A percentile compares a stretch with the other conserved stretches of the same genome.
Evolutionary conservation across 2,113 vertebrate genomes (phyloP).

Genomic region (Leptosomus discolor): DNA sequence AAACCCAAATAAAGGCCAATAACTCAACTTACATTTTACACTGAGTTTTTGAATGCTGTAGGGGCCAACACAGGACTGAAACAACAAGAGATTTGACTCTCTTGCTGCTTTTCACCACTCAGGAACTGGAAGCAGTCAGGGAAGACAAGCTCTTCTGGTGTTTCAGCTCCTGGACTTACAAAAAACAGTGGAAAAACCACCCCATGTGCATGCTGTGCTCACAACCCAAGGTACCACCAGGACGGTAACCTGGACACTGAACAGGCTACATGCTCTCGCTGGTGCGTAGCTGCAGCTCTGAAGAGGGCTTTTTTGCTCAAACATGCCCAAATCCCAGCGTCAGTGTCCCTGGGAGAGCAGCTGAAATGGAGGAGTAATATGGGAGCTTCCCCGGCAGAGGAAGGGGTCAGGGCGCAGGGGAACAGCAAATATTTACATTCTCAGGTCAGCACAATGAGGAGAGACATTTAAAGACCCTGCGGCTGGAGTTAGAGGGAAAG

Average conservation of each 20-base stretch:
- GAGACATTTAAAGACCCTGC: neutral
- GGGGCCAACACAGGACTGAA: neutral
- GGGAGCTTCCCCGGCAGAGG: neutral
- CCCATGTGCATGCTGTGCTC: neutral
- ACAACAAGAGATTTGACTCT: slow-evolving; percentile 14
- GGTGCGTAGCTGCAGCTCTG: neutral
- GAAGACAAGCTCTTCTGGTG: slow-evolving; percentile 21
- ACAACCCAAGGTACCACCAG: neutral
- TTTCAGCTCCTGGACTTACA: neutral
- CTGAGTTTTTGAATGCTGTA: slow-evolving; percentile 5
- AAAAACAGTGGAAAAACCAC: neutral
- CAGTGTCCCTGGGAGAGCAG: neutral
- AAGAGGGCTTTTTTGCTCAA: neutral
- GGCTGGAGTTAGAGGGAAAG: neutral
- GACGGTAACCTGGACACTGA: neutral
- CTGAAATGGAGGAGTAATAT: neutral
- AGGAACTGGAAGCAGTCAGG: neutral
- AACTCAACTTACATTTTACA: slow-evolving; percentile 26
- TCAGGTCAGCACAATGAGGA: neutral
- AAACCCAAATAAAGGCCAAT: slow-evolving; percentile 53
- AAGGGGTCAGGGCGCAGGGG: neutral
- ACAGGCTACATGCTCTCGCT: accelerated
- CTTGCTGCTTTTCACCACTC: neutral
- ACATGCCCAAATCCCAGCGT: neutral
- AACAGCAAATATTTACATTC: slow-evolving; percentile 42